phyloP scores from a whole-genome alignment of 1,140 invertebrate genomes.

The Babylonia areolata region DNA sequence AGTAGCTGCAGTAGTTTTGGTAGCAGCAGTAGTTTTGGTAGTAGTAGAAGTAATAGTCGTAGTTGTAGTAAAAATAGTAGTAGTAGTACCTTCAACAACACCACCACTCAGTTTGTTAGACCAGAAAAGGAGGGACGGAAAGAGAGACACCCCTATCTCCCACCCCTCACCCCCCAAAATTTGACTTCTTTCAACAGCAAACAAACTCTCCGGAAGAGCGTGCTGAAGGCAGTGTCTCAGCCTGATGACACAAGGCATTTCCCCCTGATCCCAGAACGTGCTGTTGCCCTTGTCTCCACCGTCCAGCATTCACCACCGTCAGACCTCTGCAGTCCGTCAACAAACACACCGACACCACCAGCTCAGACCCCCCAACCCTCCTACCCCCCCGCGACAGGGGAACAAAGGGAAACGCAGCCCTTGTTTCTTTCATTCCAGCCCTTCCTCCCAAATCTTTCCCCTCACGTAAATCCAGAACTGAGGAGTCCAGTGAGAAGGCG shows the following conservation, averaged over 20 bases:
- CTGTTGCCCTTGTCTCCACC: background rate
- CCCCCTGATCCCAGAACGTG: background rate
- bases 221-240: background rate
- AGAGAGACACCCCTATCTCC: too few species aligned
- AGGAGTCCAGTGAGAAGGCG: background rate
- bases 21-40: too few species aligned
- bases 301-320: background rate
- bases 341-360: background rate
- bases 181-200: too few species aligned
- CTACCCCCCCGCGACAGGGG: too few species aligned
- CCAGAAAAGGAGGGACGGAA: too few species aligned
- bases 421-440: conserved; percentile 30
- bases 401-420: background rate
- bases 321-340: background rate
- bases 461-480: conserved; percentile 18
- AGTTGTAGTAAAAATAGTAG: too few species aligned
- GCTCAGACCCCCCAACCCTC: background rate
- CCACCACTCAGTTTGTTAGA: too few species aligned
- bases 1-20: too few species aligned
- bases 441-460: background rate
- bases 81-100: too few species aligned
- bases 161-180: too few species aligned
- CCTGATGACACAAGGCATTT: background rate
- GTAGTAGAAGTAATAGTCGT: too few species aligned
- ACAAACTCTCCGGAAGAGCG: too few species aligned